Base-by-base conservation (phyloP, 2,113 vertebrate genomes). In the Phaethornis superciliosus region DNA sequence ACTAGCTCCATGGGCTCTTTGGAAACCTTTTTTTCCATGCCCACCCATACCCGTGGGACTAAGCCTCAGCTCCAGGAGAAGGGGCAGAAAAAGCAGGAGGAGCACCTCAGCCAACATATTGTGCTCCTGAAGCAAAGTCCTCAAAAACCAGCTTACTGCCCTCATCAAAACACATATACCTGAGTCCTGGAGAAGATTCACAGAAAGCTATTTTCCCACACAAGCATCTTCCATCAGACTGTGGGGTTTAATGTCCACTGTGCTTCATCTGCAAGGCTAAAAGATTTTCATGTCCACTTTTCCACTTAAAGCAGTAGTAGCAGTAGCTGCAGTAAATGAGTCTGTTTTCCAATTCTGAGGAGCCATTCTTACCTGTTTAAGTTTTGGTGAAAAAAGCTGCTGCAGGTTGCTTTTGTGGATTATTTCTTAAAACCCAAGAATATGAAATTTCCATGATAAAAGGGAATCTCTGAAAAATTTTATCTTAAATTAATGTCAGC, bases 21-120 rank as follows among this genome's bases (percentile, higher is more conserved):
- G 35, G 15, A 56, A 77, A n/a, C 7, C 2, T 40, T 40, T 28
- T 54, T 1, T 1, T 12, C 10, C 2, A 5, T 44, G 7, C 17
- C 27, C 58, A 70, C 18, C 12, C 27, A 19, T 5, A 54, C 15
- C 32, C 17, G 14, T 13, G 49, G 37, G 67, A 10, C 32, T 33
- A n/a, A 33, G 17, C 24, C 30, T 24, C 35, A 17, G 7, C 58
- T 69, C 23, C 75, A 78, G 24, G 16, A 85, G 40, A 4, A 37
- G 46, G 12, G 44, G 42, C 23, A 58, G 47, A 54, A 76, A 32
- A 80, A 80, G n/a, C 18, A 54, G 63, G 6, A 79, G 37, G 30
- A 58, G 6, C 0, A 2, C 24, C 19, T 63, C 52, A 75, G 30
- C 21, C 51, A 58, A 30, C 10, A 5, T 5, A 24, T 32, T 27